Evolutionary conservation across 2,888 invertebrate genomes (phyloP).

Genomic region (Troglohyphantes excavatus): DNA sequence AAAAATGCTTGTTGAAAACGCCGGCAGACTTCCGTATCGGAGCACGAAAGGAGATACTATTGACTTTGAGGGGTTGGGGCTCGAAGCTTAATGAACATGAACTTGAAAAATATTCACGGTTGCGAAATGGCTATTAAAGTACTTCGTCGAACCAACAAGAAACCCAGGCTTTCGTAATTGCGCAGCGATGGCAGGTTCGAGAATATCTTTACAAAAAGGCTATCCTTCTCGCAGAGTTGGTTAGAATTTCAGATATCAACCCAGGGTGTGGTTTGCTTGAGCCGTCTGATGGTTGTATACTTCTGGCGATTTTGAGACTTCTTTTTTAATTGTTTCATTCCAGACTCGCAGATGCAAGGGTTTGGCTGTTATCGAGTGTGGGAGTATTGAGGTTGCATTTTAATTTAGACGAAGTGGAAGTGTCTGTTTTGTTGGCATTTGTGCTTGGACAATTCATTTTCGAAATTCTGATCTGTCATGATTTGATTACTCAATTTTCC

Average conservation of each 20-base stretch:
- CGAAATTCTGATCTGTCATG: too few species aligned
- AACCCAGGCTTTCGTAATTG: background rate
- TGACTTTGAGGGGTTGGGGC: constrained; percentile 52
- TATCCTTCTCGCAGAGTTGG: background rate
- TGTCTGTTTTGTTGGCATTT: background rate
- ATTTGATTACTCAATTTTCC: too few species aligned
- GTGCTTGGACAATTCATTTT: too few species aligned
- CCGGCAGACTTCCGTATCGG: constrained; percentile 46
- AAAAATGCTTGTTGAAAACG: background rate
- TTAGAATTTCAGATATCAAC: background rate
- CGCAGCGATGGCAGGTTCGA: background rate
- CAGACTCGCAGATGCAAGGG: background rate
- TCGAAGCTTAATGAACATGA: constrained; percentile 54
- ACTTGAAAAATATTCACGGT: constrained; percentile 7
- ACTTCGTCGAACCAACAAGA: background rate
- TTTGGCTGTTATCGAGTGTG: background rate
- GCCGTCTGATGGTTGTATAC: background rate
- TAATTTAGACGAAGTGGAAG: background rate
- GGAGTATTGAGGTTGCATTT: background rate
- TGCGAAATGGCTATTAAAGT: constrained; percentile 20
- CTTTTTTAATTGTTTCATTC: background rate
- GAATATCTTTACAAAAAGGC: background rate
- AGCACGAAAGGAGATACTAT: constrained; percentile 21
- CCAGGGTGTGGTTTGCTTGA: constrained; percentile 16
- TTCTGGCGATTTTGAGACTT: background rate